Conservation (phyloP, 92 coral and sea anemone species). For the Pocillopora grandis region DNA sequence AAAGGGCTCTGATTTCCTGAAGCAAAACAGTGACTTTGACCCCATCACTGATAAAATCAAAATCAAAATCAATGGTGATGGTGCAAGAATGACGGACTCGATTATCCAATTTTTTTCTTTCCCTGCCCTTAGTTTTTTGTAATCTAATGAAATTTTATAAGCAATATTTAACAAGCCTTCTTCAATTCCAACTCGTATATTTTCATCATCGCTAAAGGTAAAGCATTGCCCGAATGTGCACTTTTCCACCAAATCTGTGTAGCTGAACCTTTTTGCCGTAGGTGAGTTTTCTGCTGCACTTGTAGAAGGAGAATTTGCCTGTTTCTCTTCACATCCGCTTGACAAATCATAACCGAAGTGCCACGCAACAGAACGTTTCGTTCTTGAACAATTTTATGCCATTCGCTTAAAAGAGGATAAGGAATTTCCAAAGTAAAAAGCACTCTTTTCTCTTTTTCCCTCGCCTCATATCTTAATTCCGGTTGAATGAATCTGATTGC, state of each 20-base stretch:
- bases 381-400: conserved; percentile 50
- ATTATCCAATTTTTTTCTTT: conserved; percentile 20
- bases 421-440: conserved; percentile 49
- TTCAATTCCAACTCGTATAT: conserved; percentile 13
- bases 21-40: no score
- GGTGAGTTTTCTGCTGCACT: conserved; percentile 4
- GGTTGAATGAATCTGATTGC: no score
- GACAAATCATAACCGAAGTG: background rate
- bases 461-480: no score
- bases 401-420: conserved; percentile 54
- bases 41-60: no score
- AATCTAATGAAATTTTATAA: conserved; percentile 43
- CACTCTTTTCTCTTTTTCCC: no score
- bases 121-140: conserved; percentile 41
- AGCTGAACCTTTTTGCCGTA: conserved; percentile 16
- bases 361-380: background rate
- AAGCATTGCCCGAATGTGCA: conserved; percentile 36
- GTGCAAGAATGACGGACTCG: no score
- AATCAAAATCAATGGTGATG: no score
- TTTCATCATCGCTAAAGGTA: conserved; percentile 24
- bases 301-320: conserved; percentile 4
- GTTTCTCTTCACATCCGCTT: background rate
- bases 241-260: conserved; percentile 34
- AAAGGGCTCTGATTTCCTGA: no score
- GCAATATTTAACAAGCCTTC: conserved; percentile 40